These are phyloP conservation scores for Sturmia bella DNA, from an alignment of 2,888 invertebrate genomes.

Conservation along the genomic window DNA sequence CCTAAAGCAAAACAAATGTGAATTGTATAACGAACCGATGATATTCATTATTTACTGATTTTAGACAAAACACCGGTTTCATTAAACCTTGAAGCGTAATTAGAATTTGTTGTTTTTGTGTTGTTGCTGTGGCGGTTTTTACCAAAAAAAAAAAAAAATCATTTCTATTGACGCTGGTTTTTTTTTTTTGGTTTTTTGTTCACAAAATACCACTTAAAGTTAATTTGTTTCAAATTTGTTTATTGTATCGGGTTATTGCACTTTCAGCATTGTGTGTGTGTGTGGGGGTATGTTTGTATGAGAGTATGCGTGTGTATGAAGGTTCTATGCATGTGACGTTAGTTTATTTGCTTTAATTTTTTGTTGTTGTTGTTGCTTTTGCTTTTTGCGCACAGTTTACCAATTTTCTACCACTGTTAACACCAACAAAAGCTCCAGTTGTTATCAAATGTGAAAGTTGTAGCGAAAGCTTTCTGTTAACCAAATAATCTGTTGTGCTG, in stretches of 20 bases:
- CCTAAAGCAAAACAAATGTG: neutral
- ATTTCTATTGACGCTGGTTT: constrained; percentile 11
- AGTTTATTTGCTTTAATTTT: too few species aligned
- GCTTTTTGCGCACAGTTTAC: constrained; percentile 7
- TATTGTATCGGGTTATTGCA: constrained; percentile 20
- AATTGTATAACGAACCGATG: constrained; percentile 16
- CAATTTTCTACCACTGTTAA: constrained; percentile 34
- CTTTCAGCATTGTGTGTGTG: constrained; percentile 28
- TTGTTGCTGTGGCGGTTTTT: constrained; percentile 7
- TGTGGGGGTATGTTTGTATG: too few species aligned
- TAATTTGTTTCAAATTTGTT: constrained; percentile 13
- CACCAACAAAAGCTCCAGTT: constrained; percentile 14
- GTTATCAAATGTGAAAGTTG: neutral
- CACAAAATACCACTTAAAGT: constrained; percentile 6
- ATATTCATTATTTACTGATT: constrained; percentile 19
- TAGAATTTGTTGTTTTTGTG: constrained; percentile 30
- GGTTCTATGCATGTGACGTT: too few species aligned
- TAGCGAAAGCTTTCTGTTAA: constrained; percentile 17
- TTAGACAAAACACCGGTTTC: neutral
- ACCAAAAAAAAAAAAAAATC: neutral
- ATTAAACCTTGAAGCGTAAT: constrained; percentile 33
- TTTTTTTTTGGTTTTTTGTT: neutral
- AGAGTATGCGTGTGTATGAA: too few species aligned
- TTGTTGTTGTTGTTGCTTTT: too few species aligned
- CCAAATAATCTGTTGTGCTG: too few species aligned